Evolutionary conservation across 2,797 vertebrate genomes (phyloP), one percentile per base, ranked within the genome.

Genomic region (Acomys russatus): DNA sequence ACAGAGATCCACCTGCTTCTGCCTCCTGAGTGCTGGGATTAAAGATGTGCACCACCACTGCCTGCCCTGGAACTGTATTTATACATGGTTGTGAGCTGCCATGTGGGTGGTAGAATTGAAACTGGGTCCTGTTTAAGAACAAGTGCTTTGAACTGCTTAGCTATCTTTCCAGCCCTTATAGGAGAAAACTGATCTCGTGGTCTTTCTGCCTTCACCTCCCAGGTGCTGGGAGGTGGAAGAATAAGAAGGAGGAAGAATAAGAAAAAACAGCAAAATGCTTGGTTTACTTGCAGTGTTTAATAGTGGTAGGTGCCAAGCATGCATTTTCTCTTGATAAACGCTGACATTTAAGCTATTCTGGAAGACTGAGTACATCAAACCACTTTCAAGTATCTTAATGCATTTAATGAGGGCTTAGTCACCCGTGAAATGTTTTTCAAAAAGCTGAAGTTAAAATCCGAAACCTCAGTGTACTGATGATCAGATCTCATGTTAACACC

Each of bases 401-500:
- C 33, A 66, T 85, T 77, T 89, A 44, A 80, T 68, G 78, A 79
- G 82, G 44, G 64, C 56, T 92, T 63, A 74, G 82, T 66, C 88
- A 71, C 83, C 25, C 79, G 44, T 83, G 68, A 85, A 88, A 94
- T 73, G 33, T 54, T 82, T 78, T 73, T 68, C 74, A 94, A 73
- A 90, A 70, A 76, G 14, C 82, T 23, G 66, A 95, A 95, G 61
- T 51, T 91, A 95, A 93, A 93, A 94, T 10, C 77, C 56, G 71
- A 96, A 96, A 25, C 54, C 25, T 49, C 30, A 54, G 80, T 8
- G 49, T 25, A 71, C 82, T 83, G 74, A 84, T 44, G 74, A 33
- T 28, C 61, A 91, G 74, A 49, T 68, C 61, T 70, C 78, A n/a
- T 22, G n/a, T 15, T 28, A 74, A 77, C 73, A 44, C 33, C 35